A percentile compares a stretch with the other conserved stretches of the same genome.
Evolutionary conservation across 1,140 invertebrate species (phyloP).

Genomic region (Hetaerina americana): DNA sequence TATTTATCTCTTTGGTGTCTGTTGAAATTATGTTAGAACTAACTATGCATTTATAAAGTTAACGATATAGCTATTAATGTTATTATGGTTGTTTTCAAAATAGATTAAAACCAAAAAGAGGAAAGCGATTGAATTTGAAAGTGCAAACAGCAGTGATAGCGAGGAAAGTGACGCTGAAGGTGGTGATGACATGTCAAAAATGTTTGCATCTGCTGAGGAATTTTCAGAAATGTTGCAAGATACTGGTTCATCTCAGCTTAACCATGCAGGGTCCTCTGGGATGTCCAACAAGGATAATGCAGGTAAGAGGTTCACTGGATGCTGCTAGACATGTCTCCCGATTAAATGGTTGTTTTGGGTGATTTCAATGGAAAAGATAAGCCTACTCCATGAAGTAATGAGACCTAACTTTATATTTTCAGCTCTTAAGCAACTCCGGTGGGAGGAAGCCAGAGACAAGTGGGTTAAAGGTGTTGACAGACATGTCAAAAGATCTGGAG

Average conservation of each 20-base stretch:
- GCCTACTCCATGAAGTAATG: background rate
- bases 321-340: background rate
- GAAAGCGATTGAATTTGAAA: background rate
- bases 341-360: background rate
- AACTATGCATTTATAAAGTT: too few species aligned
- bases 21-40: too few species aligned
- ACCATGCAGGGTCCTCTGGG: background rate
- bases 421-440: background rate
- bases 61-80: too few species aligned
- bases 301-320: background rate
- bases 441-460: conserved; percentile 2
- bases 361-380: background rate
- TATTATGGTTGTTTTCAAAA: background rate
- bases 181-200: conserved; percentile 9
- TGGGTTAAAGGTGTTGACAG: background rate
- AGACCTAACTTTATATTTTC: background rate
- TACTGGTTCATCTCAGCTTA: background rate
- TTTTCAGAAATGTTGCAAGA: conserved; percentile 11
- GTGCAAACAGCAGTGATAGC: too few species aligned
- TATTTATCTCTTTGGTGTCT: too few species aligned
- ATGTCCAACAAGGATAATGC: background rate
- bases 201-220: conserved; percentile 21
- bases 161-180: conserved; percentile 21
- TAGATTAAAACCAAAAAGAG: background rate
- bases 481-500: background rate